A percentile compares a stretch with the other conserved stretches of the same genome.
phyloP scores from a whole-genome alignment of 2,888 invertebrate genomes.

The Camponotus fellah region DNA sequence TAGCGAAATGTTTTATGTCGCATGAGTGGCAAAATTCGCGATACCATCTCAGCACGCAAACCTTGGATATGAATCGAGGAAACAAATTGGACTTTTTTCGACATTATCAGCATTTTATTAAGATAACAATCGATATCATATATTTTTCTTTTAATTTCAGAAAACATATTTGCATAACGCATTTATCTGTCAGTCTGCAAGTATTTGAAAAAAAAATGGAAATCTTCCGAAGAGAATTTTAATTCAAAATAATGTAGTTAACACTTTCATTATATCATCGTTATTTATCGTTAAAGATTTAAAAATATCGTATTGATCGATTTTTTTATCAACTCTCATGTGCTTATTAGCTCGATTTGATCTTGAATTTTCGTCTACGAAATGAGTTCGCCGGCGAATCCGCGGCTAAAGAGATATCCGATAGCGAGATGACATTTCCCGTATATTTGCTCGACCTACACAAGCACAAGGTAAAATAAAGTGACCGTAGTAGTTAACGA shows the following conservation, averaged over 20 bases:
- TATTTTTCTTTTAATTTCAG: not conserved
- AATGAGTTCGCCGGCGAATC: not conserved
- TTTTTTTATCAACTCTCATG: not conserved
- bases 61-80: not conserved
- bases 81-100: not conserved
- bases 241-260: not conserved
- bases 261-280: not conserved
- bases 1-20: not conserved
- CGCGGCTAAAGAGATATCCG: not conserved
- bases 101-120: not conserved
- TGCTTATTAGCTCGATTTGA: not conserved
- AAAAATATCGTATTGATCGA: not conserved
- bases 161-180: not conserved
- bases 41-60: not conserved
- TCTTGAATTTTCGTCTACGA: conserved; percentile 28
- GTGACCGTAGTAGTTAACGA: conserved; percentile 41
- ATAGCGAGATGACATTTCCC: not conserved
- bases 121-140: not conserved
- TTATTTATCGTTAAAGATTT: conserved; percentile 7
- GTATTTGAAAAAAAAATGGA: not conserved
- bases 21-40: not conserved
- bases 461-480: conserved; percentile 30
- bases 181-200: not conserved
- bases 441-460: conserved; percentile 26
- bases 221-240: not conserved